Conservation (phyloP, 2,113 vertebrate species). For the Triplophysa dalaica region DNA sequence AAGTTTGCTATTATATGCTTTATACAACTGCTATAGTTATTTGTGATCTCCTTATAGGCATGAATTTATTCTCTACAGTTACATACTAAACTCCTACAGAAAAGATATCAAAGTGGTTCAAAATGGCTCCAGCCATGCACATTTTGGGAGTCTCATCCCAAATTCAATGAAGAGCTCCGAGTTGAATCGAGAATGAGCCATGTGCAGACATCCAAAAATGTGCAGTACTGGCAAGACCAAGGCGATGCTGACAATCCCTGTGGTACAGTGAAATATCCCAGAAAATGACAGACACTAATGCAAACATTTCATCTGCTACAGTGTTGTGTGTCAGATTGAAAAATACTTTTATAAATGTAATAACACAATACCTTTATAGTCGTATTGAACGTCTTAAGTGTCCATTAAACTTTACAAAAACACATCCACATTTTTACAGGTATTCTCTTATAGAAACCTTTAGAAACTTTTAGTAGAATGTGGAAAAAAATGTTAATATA, state of each 20-base stretch:
- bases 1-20: background rate
- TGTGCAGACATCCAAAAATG: background rate
- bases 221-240: background rate
- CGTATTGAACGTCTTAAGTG: background rate
- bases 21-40: too few relatives aligned
- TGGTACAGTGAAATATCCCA: too few relatives aligned
- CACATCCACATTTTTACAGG: background rate
- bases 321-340: background rate
- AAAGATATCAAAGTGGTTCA: background rate
- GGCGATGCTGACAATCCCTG: background rate
- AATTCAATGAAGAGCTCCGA: conserved; percentile 7
- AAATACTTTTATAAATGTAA: background rate
- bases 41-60: conserved; percentile 5
- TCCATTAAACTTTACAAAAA: background rate
- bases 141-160: background rate
- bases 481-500: background rate
- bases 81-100: conserved; percentile 18
- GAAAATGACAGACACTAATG: background rate
- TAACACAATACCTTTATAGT: background rate
- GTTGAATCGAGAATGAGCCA: too few relatives aligned
- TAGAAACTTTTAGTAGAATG: background rate
- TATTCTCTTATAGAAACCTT: background rate
- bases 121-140: background rate
- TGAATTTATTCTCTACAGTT: background rate
- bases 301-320: background rate